Evolutionary conservation across 2,888 invertebrate genomes (phyloP).

Genomic region (Onthophagus sagittarius): DNA sequence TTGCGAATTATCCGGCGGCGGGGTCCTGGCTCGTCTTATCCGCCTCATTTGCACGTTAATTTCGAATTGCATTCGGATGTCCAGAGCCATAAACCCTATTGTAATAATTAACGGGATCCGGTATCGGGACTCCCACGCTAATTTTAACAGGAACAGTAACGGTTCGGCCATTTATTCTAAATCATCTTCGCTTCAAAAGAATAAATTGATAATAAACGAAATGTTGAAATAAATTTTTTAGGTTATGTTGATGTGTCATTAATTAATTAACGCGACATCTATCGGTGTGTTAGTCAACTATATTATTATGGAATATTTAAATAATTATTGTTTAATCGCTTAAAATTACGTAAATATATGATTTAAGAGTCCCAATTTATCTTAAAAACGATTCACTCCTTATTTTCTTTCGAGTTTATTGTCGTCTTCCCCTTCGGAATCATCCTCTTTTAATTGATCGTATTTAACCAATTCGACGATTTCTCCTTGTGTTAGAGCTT

Average conservation of each 20-base stretch:
- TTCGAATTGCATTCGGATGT: conserved; percentile 64
- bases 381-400: too few relatives aligned
- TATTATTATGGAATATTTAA: too few relatives aligned
- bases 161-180: conserved; percentile 27
- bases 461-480: conserved; percentile 52
- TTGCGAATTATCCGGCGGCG: conserved; percentile 17
- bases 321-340: too few relatives aligned
- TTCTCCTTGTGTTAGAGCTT: conserved; percentile 53
- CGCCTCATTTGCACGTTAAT: conserved; percentile 56
- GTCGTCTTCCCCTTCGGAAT: conserved; percentile 18
- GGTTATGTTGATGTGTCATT: too few relatives aligned
- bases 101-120: conserved; percentile 65
- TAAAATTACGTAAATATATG: too few relatives aligned
- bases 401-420: not conserved
- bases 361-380: too few relatives aligned
- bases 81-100: conserved; percentile 63
- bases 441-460: conserved; percentile 50
- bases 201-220: too few relatives aligned
- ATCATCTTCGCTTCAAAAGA: not conserved
- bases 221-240: too few relatives aligned
- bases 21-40: conserved; percentile 32
- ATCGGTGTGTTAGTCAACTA: too few relatives aligned
- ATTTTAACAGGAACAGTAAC: conserved; percentile 63
- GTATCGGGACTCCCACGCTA: conserved; percentile 68
- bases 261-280: too few relatives aligned